Evolutionary conservation across 1,140 invertebrate genomes (phyloP), one percentile per base, ranked within the genome.

Genomic region (Heliconius melpomene): DNA sequence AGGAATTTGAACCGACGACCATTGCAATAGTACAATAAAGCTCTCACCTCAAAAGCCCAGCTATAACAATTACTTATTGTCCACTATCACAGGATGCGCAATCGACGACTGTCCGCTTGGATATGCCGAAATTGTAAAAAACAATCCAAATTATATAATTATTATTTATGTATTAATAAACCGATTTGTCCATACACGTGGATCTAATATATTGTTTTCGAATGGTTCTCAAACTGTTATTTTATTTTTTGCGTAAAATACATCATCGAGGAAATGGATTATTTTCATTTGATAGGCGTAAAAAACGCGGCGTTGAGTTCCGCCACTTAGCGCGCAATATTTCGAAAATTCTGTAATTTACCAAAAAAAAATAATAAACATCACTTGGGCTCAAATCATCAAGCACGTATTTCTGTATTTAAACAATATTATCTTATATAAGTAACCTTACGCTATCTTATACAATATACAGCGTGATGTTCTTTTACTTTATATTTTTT

Each of bases 171-270:
- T 26, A 66, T 66, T 66, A 66, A 26, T 66, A 66, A 26, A 66
- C 60, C 13, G 23, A 29, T 29, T 74, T 72, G 70, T 76, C 20
- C 82, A 77, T 83, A 83, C 82, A 83, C 82, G 82, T 79, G 82
- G 80, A 85, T 80, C 71, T 78, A 85, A 82, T 79, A 78, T 79
- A 80, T 46, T 82, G 77, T 78, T 77, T 78, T 38, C 32, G 76
- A 57, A 72, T 60, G 80, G 23, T 81, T 79, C 82, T 74, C 78
- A 85, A 85, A 82, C 72, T 81, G 79, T 71, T 57, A 29, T 16
- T 66, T 3, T 66, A 20, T 52, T 20, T 52, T 20, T 52, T 52
- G 2, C 13, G 40, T 46, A 9, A 40, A 40, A 5, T 5, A 32
- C 0, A 0, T 7, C 32, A 1, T 36, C 6, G 7, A 36, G 6